Evolutionary conservation across 30 jellyfish, hydroid and myxozoan species (phyloP).

Genomic region (Aurelia sp.): DNA sequence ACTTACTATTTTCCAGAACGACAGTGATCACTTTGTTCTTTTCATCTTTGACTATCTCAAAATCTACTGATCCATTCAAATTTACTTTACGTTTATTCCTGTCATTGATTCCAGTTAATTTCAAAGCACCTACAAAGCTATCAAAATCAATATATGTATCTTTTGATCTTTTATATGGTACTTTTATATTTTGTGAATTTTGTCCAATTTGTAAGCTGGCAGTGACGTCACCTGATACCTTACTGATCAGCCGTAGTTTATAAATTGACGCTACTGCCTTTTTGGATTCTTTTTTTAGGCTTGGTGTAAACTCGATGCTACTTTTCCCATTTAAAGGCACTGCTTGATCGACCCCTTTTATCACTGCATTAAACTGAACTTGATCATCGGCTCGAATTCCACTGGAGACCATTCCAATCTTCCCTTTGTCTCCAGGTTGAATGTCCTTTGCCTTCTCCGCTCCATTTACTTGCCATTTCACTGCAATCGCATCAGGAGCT

Average conservation of each 20-base stretch:
- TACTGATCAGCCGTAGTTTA: constrained; percentile 24
- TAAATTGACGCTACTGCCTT: not conserved
- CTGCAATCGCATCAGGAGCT: constrained; percentile 19
- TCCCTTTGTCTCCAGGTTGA: constrained; percentile 12
- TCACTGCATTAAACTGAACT: constrained; percentile 26
- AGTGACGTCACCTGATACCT: constrained; percentile 40
- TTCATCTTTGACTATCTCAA: not conserved
- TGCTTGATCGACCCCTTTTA: constrained; percentile 4
- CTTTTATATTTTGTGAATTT: not conserved
- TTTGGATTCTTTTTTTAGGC: not conserved
- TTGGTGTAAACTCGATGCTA: constrained; percentile 28
- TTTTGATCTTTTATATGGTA: constrained; percentile 31
- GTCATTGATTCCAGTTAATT: constrained; percentile 28
- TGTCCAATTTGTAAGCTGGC: constrained; percentile 13
- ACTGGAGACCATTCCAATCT: not conserved
- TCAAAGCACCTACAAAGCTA: not conserved
- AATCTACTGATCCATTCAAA: constrained; percentile 20
- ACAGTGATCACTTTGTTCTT: constrained; percentile 4
- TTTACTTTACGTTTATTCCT: constrained; percentile 20
- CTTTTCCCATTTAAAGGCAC: constrained; percentile 27
- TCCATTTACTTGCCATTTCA: constrained; percentile 28
- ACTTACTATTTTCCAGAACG: constrained; percentile 45
- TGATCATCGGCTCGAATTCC: constrained; percentile 10
- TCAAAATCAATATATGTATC: not conserved
- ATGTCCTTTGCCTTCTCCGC: not conserved